These are phyloP conservation scores for Rhinophrynus dorsalis DNA, from an alignment of 2,797 vertebrate genomes.

Conservation along the genomic window DNA sequence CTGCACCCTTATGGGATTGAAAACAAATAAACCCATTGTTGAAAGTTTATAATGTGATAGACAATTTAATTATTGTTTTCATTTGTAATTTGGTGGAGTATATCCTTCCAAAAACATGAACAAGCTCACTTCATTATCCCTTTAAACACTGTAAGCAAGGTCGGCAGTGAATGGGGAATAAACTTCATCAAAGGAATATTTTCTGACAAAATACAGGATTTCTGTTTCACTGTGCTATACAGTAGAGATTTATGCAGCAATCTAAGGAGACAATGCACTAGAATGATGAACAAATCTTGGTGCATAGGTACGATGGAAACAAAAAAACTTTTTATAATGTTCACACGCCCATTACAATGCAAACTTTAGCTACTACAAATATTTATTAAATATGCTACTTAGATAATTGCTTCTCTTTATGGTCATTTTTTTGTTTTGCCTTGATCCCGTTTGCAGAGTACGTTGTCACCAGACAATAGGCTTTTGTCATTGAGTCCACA, in stretches of 20 bases:
- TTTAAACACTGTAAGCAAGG: neutral
- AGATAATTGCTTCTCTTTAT: neutral
- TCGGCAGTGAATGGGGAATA: neutral
- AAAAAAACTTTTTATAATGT: neutral
- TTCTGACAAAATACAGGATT: neutral
- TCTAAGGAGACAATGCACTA: neutral
- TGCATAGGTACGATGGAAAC: neutral
- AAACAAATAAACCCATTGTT: no score
- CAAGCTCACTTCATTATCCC: neutral
- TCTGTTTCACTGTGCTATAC: neutral
- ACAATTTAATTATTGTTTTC: no score
- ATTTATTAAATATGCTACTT: neutral
- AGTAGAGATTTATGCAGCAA: neutral
- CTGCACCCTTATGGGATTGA: no score
- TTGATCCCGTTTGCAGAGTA: neutral
- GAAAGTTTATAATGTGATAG: no score
- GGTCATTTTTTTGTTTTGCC: neutral
- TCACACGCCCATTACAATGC: neutral
- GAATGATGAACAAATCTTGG: neutral
- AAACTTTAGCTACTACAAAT: neutral
- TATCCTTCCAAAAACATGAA: neutral
- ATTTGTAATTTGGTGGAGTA: no score
- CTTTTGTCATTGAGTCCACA: constrained; percentile 26
- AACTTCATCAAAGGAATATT: neutral
- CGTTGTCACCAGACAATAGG: constrained; percentile 21